Evolutionary conservation across 2,113 vertebrate genomes (phyloP).

Genomic region (Ploceus nigricollis): DNA sequence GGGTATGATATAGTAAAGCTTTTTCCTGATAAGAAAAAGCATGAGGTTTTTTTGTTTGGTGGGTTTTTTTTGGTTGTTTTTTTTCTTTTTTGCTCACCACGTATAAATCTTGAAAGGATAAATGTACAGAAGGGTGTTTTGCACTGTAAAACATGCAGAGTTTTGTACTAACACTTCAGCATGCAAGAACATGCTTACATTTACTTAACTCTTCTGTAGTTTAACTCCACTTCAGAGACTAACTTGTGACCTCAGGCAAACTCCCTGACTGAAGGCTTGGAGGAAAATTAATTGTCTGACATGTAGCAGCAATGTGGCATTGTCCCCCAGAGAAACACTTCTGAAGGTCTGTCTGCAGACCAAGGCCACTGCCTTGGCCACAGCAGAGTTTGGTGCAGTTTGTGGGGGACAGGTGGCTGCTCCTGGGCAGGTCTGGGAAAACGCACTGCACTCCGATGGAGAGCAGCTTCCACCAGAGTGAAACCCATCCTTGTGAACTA

Average conservation of each 20-base stretch:
- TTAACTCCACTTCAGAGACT: background rate
- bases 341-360: background rate
- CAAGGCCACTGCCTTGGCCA: background rate
- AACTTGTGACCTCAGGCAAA: background rate
- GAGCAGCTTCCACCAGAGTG: background rate
- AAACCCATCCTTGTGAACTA: background rate
- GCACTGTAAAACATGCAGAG: background rate
- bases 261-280: background rate
- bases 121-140: background rate
- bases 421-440: background rate
- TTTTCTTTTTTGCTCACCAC: background rate
- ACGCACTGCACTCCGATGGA: rapidly evolving
- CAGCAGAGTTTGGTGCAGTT: background rate
- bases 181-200: background rate
- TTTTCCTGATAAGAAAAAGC: background rate
- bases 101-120: background rate
- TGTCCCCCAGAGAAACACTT: background rate
- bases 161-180: background rate
- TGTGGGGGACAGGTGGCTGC: too few species aligned
- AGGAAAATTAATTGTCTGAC: background rate
- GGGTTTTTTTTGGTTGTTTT: background rate
- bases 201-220: background rate
- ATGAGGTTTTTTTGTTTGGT: background rate
- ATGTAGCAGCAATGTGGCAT: background rate
- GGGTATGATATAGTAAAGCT: background rate